Evolutionary conservation across 2,888 invertebrate species (phyloP), one percentile per base, ranked within the genome.

Genomic region (Hemithea aestivaria): DNA sequence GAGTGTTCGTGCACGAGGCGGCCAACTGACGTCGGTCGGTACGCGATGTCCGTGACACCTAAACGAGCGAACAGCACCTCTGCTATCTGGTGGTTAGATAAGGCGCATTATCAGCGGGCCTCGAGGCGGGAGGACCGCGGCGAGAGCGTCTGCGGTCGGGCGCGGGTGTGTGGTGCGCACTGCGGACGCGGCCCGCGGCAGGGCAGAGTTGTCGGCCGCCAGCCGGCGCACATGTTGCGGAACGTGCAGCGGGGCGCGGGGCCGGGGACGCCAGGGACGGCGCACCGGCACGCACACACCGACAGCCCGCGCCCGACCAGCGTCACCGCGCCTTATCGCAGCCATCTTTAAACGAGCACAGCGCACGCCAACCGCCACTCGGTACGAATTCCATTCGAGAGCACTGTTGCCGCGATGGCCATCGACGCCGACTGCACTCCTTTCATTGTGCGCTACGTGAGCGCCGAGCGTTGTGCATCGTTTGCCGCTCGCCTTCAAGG

Each of bases 261-360:
- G 64, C 53, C 63, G 63, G 69, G 65, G 66, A 55, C 62, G 72
- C 70, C 75, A 70, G 81, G 78, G 79, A 76, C 77, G 76, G 62
- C 64, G 65, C 77, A 66, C 72, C 70, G 67, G 62, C 77, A 80
- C 82, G 77, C 82, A 80, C 79, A 80, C 82, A 72, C 44, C 62
- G 71, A 71, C 71, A 51, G 76, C 76, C 76, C 77, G 73, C 79
- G 75, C 77, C 73, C 79, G 77, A 76, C 66, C 73, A 82, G 76
- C 82, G 82, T 80, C 84, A 80, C 74, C 64, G 62, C 76, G 78
- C 79, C 79, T 85, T 85, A 87, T 87, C 84, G 84, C 73, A 76
- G 80, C 79, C 85, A 87, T 87, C 85, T 84, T 78, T 80, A 78
- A 83, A 82, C 74, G 83, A 82, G 77, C 82, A 66, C 78, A 72